Base-by-base conservation (phyloP, 35 echinoderm and acorn worm genomes). In the Apostichopus japonicus region DNA sequence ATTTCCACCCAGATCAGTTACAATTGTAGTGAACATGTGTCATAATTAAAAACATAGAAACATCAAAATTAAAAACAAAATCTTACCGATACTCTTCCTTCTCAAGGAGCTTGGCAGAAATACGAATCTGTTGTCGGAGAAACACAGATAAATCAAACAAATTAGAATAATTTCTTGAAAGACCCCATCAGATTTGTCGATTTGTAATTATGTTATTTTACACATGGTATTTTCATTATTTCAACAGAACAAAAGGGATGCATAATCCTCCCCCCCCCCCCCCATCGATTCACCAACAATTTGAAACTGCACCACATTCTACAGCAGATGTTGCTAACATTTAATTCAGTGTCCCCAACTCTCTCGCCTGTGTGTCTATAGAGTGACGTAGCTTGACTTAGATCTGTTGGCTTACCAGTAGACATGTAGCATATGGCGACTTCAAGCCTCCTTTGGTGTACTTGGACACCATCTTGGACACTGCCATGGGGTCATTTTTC, bases 31-130 rank as follows among this genome's bases (percentile, higher is more conserved):
- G 33, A 4, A 44, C 33, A 44, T 44, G 33, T 44, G 33, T 44
- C 33, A 44, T 44, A 44, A 44, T 44, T 33, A 4, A 44, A 44
- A 44, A 44, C 33, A 44, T 44, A 44, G 33, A 44, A 44, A 44
- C 33, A 44, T 44, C 33, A 44, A 44, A 44, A 44, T 44, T 44
- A 44, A 44, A 44, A 44, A 44, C 33, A 44, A 44, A 4, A 77
- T 88, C 97, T 99, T 87, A 99, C 97, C 95, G 93, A 90, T 94
- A 88, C 61, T 99, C 97, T 13, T 99, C 97, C 23, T 99, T 95
- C 77, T 94, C 95, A 6, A 99, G 87, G 8, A 99, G 78, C 57
- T 99, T 99, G 15, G 95, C 94, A 52, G 95, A 93, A 92, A 99
- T 99, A 27, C 97, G 97, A 84, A 99, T 96, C 97, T 99, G 79